A percentile compares a stretch with the other conserved stretches of the same genome.
These are phyloP conservation scores for Crenuchus spilurus DNA, from an alignment of 2,797 vertebrate genomes.

Conservation along the genomic window DNA sequence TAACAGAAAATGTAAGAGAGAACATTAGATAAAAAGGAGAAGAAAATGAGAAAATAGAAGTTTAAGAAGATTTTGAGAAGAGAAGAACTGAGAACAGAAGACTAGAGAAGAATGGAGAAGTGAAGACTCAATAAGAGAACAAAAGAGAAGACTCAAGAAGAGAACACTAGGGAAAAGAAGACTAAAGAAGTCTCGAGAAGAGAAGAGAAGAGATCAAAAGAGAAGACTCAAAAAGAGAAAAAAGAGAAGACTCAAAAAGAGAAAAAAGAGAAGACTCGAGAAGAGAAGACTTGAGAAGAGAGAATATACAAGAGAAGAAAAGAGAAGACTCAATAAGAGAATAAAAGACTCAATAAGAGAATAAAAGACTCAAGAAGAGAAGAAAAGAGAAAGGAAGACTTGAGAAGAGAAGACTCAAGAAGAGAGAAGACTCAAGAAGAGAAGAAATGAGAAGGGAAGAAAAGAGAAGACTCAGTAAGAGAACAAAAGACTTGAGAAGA, in stretches of 20 bases:
- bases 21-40: no score
- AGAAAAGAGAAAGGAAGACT: not conserved
- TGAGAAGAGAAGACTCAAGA: not conserved
- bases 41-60: no score
- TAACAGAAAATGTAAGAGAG: not conserved
- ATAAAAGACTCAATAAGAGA: not conserved
- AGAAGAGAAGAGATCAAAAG: not conserved
- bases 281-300: no score
- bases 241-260: not conserved
- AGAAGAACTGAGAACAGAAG: no score
- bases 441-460: no score
- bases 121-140: constrained; percentile 5
- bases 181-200: constrained; percentile 15
- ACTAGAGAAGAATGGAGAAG: no score
- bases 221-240: not conserved
- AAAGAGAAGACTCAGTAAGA: not conserved
- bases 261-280: no score
- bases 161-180: not conserved
- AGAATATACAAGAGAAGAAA: no score
- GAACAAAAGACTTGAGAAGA: not conserved
- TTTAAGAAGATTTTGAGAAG: no score
- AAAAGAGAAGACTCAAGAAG: not conserved
- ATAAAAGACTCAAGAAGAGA: not conserved
- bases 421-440: not conserved
- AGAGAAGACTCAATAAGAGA: not conserved